Base-by-base conservation (phyloP, 1,140 invertebrate species). In the Hylyphantes graminicola region DNA sequence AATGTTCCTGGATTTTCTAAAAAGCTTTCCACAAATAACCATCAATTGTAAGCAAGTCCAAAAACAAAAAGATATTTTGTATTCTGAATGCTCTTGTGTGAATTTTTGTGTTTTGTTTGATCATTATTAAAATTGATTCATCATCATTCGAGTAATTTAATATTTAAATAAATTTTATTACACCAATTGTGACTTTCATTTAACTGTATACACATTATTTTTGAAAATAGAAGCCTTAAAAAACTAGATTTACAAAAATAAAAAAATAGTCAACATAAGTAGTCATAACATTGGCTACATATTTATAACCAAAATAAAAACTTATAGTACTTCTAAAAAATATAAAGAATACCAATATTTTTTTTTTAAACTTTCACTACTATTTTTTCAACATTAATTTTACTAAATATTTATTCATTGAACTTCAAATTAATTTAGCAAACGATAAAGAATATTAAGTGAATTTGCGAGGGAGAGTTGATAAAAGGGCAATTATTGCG, bases 111-210 rank as follows among this genome's bases (percentile, higher is more conserved):
- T 74, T 70, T 70, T 76, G 74, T 76, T 64, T n/a, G 48, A 11
- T 76, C 74, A 76, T 76, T 61, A 76, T 76, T 61, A 76, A 76
- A 50, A 75, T 21, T 35, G n/a, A 76, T 15, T 76, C 74, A 76
- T 76, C n/a, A 64, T 64, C 74, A 76, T 76, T 61, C 10, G 48
- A 76, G 59, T 63, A 64, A 63, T 76, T 61, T 76, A 76, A 63
- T 76, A 19, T 51, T 76, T 76, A 63, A 64, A 63, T 76, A 63
- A 76, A 51, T 64, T 51, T 76, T 76, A 11, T 63, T 63, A 50
- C 51, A 63, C 53, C 51, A 10, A 9, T 17, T 9, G 51, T 70
- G n/a, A 12, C 0, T 11, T 70, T 53, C 12, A 12, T 70, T 70
- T 59, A n/a, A 59, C 2, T n/a, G n/a, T 13, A 59, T 59, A 6